These are phyloP conservation scores for Rhinoraja longicauda DNA, from an alignment of 2,797 vertebrate species.

Conservation along the genomic window DNA sequence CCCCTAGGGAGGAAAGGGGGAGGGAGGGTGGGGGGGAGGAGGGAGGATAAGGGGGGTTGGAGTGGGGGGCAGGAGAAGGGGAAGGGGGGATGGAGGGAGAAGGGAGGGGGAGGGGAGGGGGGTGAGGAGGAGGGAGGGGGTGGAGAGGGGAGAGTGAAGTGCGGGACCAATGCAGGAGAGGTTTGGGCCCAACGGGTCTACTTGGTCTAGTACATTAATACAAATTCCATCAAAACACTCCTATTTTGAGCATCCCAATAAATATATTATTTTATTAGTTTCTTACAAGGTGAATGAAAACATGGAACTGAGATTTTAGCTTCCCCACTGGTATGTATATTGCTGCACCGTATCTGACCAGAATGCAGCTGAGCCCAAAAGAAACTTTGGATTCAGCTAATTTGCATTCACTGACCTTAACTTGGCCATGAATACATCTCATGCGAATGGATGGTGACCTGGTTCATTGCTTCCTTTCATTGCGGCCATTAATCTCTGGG, in stretches of 20 bases:
- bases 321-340: not conserved
- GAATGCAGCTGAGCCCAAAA: not conserved
- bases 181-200: too few relatives aligned
- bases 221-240: not conserved
- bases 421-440: not conserved
- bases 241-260: not conserved
- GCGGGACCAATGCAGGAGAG: too few relatives aligned
- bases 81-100: too few relatives aligned
- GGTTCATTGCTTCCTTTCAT: too few relatives aligned
- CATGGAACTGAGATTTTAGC: not conserved
- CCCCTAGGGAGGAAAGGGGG: too few relatives aligned
- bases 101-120: too few relatives aligned
- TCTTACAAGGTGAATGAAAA: not conserved
- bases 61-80: too few relatives aligned
- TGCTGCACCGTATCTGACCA: not conserved
- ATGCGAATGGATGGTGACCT: not conserved
- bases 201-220: not conserved
- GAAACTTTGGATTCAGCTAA: not conserved
- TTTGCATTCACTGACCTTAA: not conserved
- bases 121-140: too few relatives aligned
- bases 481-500: not conserved
- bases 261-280: not conserved
- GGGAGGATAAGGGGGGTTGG: too few relatives aligned
- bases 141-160: too few relatives aligned
- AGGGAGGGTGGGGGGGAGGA: too few relatives aligned